Conservation (phyloP, 2,888 invertebrate genomes). For the Bugulina stolonifera region DNA sequence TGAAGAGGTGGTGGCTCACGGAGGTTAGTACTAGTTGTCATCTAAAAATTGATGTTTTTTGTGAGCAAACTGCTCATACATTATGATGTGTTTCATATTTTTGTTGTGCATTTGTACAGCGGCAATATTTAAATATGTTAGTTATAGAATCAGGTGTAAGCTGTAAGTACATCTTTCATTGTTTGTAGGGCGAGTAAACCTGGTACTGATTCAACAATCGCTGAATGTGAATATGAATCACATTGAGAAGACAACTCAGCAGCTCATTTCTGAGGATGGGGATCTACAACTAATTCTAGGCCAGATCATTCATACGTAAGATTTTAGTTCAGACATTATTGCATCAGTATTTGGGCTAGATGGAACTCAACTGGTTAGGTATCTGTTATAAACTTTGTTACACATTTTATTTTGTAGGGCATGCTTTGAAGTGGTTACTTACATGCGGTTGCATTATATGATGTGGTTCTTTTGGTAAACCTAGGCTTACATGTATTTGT, state of each 20-base stretch:
- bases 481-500: too few relatives aligned
- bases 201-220: slow-evolving; percentile 78
- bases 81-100: too few relatives aligned
- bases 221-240: slow-evolving; percentile 83
- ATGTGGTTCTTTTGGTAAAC: too few relatives aligned
- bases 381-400: too few relatives aligned
- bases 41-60: too few relatives aligned
- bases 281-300: slow-evolving; percentile 76
- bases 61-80: not conserved
- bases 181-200: slow-evolving; percentile 70
- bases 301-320: slow-evolving; percentile 71
- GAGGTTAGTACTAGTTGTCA: slow-evolving; percentile 55
- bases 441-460: too few relatives aligned
- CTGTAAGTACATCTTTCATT: not conserved
- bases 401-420: too few relatives aligned
- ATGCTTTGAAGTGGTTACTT: too few relatives aligned
- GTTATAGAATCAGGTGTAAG: not conserved
- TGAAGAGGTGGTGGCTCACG: slow-evolving; percentile 80
- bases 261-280: slow-evolving; percentile 63
- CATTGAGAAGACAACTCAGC: slow-evolving; percentile 64
- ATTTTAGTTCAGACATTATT: too few relatives aligned
- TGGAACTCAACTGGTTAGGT: too few relatives aligned
- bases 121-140: not conserved
- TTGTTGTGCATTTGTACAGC: too few relatives aligned
- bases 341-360: too few relatives aligned